Conservation (phyloP, 2,888 invertebrate genomes). For the Ligdia adustata region DNA sequence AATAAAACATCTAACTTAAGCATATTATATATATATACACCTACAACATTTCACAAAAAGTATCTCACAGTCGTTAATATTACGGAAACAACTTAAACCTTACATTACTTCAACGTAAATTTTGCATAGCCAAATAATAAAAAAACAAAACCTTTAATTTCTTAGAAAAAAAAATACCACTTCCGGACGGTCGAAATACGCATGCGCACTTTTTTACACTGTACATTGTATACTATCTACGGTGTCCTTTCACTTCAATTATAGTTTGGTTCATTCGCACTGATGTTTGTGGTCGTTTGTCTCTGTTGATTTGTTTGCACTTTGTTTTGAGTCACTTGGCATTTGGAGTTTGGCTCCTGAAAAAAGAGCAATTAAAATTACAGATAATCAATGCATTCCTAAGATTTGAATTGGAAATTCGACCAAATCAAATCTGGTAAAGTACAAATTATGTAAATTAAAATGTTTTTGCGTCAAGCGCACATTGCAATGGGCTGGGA, state of each 20-base stretch:
- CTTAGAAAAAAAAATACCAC: neutral
- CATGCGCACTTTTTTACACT: slow-evolving; percentile 30
- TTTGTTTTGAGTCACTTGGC: slow-evolving; percentile 50
- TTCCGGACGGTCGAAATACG: slow-evolving; percentile 35
- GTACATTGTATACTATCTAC: slow-evolving; percentile 34
- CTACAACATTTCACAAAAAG: no score
- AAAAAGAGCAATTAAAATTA: slow-evolving; percentile 25
- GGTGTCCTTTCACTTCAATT: slow-evolving; percentile 27
- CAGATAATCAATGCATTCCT: neutral
- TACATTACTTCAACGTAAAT: no score
- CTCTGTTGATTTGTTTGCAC: slow-evolving; percentile 57
- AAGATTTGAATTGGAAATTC: no score
- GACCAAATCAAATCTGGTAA: no score
- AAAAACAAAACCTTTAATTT: slow-evolving; percentile 5
- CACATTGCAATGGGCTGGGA: no score
- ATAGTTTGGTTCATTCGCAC: slow-evolving; percentile 46
- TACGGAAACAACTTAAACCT: no score
- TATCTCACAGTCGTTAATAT: no score
- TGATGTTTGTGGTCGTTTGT: slow-evolving; percentile 55
- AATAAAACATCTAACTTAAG: no score
- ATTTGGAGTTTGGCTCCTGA: slow-evolving; percentile 54
- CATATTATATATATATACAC: no score
- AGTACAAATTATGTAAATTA: no score
- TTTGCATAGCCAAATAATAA: no score
- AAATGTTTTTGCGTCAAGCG: no score